Evolutionary conservation across 2,888 invertebrate species (phyloP).

Genomic region (Branchipolynoe longqiensis): DNA sequence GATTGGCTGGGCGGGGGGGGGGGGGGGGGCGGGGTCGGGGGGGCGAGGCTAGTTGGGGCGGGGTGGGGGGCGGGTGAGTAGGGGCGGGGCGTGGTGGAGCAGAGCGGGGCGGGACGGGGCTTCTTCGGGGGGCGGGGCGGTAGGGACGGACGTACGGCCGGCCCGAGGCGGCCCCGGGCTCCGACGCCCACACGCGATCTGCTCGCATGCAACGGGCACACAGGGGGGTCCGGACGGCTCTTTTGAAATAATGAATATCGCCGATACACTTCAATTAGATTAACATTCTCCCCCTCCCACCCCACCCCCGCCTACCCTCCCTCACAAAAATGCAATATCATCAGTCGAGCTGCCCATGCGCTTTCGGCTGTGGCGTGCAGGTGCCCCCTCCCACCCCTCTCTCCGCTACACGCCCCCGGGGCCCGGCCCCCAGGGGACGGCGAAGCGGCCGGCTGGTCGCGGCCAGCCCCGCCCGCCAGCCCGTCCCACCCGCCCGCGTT

Average conservation of each 20-base stretch:
- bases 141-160: not conserved
- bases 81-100: too few species aligned
- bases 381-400: not conserved
- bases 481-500: not conserved
- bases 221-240: slow-evolving; percentile 23
- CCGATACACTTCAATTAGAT: slow-evolving; percentile 48
- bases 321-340: slow-evolving; percentile 49
- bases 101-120: too few species aligned
- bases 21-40: not conserved
- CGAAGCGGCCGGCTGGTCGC: not conserved
- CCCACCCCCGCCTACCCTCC: too few species aligned
- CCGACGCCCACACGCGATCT: slow-evolving; percentile 31
- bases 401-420: not conserved
- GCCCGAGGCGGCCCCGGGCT: not conserved
- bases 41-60: too few species aligned
- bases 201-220: slow-evolving; percentile 14
- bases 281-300: too few species aligned
- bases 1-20: too few species aligned
- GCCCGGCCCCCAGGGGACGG: not conserved
- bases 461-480: not conserved
- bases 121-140: not conserved
- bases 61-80: too few species aligned
- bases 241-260: slow-evolving; percentile 51
- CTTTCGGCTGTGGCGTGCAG: slow-evolving; percentile 34
- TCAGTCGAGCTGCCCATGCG: slow-evolving; percentile 31